Evolutionary conservation across 2,797 vertebrate species (phyloP).

Genomic region (Sebastes taczanowskii): DNA sequence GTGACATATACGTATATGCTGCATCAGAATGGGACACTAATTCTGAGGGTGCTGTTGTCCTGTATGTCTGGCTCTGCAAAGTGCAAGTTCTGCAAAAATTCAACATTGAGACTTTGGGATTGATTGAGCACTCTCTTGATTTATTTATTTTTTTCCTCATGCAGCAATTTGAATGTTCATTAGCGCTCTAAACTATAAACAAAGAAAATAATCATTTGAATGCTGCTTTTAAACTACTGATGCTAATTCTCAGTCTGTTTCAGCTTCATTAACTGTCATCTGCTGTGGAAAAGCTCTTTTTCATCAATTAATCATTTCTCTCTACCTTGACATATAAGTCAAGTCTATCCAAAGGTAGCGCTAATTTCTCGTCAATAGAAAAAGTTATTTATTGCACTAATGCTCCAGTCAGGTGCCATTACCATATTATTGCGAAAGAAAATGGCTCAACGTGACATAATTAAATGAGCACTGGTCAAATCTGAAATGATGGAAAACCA

Average conservation of each 20-base stretch:
- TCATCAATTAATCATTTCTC: background rate
- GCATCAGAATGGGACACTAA: background rate
- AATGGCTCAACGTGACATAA: background rate
- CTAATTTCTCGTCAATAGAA: background rate
- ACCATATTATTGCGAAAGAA: background rate
- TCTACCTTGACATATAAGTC: background rate
- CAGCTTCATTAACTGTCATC: background rate
- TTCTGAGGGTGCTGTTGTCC: background rate
- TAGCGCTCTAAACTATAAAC: background rate
- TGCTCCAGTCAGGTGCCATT: background rate
- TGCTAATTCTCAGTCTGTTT: constrained; percentile 18
- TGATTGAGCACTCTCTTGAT: background rate
- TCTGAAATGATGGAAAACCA: background rate
- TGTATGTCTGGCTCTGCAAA: background rate
- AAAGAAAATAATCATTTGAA: background rate
- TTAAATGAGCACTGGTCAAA: background rate
- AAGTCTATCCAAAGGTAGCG: background rate
- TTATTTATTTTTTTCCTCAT: constrained; percentile 2
- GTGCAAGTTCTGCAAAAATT: background rate
- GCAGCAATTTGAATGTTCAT: constrained; percentile 64
- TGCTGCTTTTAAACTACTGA: constrained; percentile 21
- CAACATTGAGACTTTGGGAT: background rate
- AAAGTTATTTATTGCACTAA: background rate
- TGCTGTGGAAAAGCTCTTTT: constrained; percentile 24
- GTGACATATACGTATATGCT: background rate